Evolutionary conservation across 2,888 invertebrate species (phyloP), one percentile per base, ranked within the genome.

Genomic region (Mimachlamys varia): DNA sequence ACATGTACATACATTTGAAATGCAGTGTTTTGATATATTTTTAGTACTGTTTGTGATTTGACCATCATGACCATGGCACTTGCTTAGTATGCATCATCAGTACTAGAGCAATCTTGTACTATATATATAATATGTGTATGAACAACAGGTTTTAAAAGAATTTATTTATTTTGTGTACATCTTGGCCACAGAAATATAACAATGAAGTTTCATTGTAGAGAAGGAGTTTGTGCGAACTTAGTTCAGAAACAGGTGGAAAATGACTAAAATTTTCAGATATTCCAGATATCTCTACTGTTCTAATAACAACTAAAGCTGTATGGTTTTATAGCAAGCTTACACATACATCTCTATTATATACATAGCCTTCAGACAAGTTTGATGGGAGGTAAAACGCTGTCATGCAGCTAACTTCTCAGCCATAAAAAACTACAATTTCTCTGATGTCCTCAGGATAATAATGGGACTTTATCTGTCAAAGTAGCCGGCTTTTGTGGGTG

Each of bases 371-470:
- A 76, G 76, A 33, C 33, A 76, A 33, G 27, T 76, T 76, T 76
- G 13, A 76, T 76, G 76, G 76, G 76, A 27, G 27, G 33, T 76
- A 76, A 76, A 76, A 76, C 10, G 76, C 76, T 76, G 76, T 76
- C 76, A 76, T 76, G 76, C 76, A 76, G 76, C 27, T 33, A 76
- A 76, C 33, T 27, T 33, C 33, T 33, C 76, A 33, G 76, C 76
- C 13, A 7, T 76, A 33, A 13, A 76, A 22, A 13, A 2, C 27
- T 76, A 13, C 27, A 15, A 76, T 33, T 13, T 27, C 27, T 27
- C 10, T 76, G 76, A 76, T 76, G 76, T 76, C 76, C 27, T 76
- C 33, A 76, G 27, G 27, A 76, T 76, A 33, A 33, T 27, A 76
- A 76, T 76, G 12, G 76, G 76, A 33, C 76, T 27, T 76, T 76